These are phyloP conservation scores for Meloidogyne floridensis DNA, from an alignment of 1,140 invertebrate species.

Conservation along the genomic window DNA sequence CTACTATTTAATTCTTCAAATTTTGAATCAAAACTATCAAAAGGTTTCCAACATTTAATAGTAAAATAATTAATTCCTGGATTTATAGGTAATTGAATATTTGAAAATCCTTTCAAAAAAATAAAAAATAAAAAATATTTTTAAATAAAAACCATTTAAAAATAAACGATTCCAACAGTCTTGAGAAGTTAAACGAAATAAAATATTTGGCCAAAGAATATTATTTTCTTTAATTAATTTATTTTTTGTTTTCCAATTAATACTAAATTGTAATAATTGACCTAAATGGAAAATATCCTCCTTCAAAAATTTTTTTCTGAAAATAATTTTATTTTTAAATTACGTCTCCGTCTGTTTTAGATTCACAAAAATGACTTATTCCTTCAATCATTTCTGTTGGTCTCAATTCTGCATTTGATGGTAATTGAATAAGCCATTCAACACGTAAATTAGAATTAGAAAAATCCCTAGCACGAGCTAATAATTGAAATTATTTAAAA, in stretches of 20 bases:
- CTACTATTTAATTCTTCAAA: background rate
- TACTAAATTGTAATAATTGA: conserved; percentile 15
- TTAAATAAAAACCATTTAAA: conserved; percentile 14
- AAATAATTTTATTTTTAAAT: background rate
- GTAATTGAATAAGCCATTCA: conserved; percentile 21
- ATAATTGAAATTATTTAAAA: background rate
- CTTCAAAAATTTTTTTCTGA: conserved; percentile 1
- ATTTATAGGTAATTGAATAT: conserved; percentile 1
- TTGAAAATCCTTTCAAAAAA: background rate
- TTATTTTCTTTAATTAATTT: background rate
- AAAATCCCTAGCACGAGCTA: background rate
- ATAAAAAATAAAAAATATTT: background rate
- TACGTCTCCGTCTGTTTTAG: background rate
- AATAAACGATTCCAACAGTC: conserved; percentile 17
- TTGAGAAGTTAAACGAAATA: conserved; percentile 16
- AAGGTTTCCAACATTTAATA: background rate
- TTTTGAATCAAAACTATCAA: background rate
- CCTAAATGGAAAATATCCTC: conserved; percentile 26
- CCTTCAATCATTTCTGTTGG: background rate
- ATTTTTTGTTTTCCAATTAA: background rate
- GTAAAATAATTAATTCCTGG: background rate
- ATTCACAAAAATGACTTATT: background rate
- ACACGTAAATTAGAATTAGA: conserved; percentile 13
- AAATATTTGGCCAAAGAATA: conserved; percentile 14
- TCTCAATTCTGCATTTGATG: conserved; percentile 2